These are phyloP conservation scores for Troides oblongomaculatus DNA, from an alignment of 2,888 invertebrate species.

Conservation along the genomic window DNA sequence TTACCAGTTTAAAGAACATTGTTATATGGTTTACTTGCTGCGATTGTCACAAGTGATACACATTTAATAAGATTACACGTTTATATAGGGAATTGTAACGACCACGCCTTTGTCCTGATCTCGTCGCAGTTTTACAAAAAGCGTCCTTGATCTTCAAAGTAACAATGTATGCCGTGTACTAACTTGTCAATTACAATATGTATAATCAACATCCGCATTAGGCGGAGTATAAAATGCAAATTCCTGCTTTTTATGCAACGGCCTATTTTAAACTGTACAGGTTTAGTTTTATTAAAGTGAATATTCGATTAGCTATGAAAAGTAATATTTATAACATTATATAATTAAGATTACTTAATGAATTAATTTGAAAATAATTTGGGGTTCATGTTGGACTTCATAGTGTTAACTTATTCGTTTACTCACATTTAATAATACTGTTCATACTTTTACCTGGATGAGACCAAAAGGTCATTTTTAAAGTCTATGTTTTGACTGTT, in stretches of 20 bases:
- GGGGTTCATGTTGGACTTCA: no score
- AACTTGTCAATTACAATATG: conserved; percentile 42
- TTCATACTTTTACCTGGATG: no score
- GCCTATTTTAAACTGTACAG: background rate
- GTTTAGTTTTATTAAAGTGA: background rate
- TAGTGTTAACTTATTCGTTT: no score
- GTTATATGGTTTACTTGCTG: conserved; percentile 56
- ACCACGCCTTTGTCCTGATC: conserved; percentile 65
- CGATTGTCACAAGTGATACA: conserved; percentile 67
- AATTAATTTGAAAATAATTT: no score
- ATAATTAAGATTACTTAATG: no score
- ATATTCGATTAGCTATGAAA: background rate
- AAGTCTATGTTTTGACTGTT: no score
- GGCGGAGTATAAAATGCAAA: conserved; percentile 30
- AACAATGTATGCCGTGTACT: conserved; percentile 54
- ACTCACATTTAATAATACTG: no score
- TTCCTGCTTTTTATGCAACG: conserved; percentile 1
- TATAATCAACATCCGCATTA: conserved; percentile 59
- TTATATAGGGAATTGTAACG: conserved; percentile 59
- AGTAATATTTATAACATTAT: background rate
- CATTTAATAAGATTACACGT: conserved; percentile 40
- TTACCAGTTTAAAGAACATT: conserved; percentile 75
- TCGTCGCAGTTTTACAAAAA: conserved; percentile 58
- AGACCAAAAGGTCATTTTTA: no score
- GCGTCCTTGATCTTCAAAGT: conserved; percentile 75